Evolutionary conservation across 1,140 invertebrate species (phyloP), one percentile per base, ranked within the genome.

Genomic region (Drosophila ironensis): DNA sequence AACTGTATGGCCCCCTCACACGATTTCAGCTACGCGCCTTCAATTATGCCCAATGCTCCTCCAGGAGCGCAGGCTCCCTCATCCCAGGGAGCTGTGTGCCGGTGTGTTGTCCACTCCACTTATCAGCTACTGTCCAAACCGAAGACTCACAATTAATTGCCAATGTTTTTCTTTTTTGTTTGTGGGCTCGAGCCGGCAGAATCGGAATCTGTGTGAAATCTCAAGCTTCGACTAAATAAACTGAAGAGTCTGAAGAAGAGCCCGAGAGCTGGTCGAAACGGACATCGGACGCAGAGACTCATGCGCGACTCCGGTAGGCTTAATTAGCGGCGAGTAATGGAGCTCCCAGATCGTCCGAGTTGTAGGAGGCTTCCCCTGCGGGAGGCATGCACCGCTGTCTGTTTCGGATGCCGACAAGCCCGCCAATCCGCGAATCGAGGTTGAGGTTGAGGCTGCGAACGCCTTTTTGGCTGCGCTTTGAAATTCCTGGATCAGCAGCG

Each of bases 131-230:
- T 84, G 78, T 84, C 78, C 63, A 64, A 70, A 70, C 52, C 78
- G 69, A 73, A 51, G 71, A 53, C 60, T 68, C 70, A 72, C 74
- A 84, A 84, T 86, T 84, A 84, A 86, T 84, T 84, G 80, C 80
- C 80, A 80, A 86, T 84, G 74, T 84, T 80, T 67, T 81, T 73
- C 59, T 73, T 33, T 12, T 6, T 30, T 12, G n/a, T 3, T 33
- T 14, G 69, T 66, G 33, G 14, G 28, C 45, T 60, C 52, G 35
- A 50, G 64, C 51, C 46, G 42, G 33, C 35, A 42, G 63, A 73
- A 73, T 78, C 72, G 73, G 69, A 82, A 82, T 82, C 78, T 82
- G 78, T 84, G 78, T 84, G 77, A 82, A 82, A 82, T 82, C 77
- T 82, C 63, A 64, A 56, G 63, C 60, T 54, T 24, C 42, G 51